These are phyloP conservation scores for Hippocampus mohnikei DNA, from an alignment of 2,113 vertebrate species.

Conservation along the genomic window DNA sequence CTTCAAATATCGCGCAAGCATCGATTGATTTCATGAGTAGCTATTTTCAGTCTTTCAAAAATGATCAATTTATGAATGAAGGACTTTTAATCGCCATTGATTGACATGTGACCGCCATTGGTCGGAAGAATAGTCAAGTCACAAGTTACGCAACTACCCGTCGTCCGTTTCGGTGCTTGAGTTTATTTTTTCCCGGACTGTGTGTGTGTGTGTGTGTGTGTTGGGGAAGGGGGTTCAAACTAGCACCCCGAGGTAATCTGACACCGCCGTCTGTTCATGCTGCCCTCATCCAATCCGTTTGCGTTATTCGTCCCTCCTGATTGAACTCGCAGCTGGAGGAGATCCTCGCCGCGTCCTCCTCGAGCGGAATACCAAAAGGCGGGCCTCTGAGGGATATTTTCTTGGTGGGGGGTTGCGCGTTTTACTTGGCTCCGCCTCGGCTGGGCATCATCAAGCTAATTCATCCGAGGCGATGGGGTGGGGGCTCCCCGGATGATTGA, in stretches of 20 bases:
- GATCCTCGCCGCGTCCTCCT: background rate
- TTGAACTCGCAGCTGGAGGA: background rate
- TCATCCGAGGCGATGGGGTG: conserved; percentile 24
- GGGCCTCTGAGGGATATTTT: too few relatives aligned
- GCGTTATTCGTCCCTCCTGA: background rate
- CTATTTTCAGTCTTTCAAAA: too few relatives aligned
- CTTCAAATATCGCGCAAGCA: background rate
- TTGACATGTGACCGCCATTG: too few relatives aligned
- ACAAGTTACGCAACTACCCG: background rate
- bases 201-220: too few relatives aligned
- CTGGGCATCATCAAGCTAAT: conserved; percentile 15
- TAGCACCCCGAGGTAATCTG: background rate
- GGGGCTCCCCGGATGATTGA: conserved; percentile 48
- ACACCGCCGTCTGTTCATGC: background rate
- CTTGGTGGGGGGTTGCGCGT: too few relatives aligned
- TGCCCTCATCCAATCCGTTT: background rate
- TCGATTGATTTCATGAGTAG: background rate
- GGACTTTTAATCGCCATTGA: too few relatives aligned
- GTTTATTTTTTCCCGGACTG: background rate
- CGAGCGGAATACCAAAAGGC: background rate
- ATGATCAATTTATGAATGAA: too few relatives aligned
- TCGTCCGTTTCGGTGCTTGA: background rate
- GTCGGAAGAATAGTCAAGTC: too few relatives aligned
- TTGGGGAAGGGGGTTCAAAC: background rate
- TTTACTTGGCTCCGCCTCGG: background rate